Base-by-base conservation (phyloP, 92 coral and sea anemone species). In the Parazoanthus swiftii region DNA sequence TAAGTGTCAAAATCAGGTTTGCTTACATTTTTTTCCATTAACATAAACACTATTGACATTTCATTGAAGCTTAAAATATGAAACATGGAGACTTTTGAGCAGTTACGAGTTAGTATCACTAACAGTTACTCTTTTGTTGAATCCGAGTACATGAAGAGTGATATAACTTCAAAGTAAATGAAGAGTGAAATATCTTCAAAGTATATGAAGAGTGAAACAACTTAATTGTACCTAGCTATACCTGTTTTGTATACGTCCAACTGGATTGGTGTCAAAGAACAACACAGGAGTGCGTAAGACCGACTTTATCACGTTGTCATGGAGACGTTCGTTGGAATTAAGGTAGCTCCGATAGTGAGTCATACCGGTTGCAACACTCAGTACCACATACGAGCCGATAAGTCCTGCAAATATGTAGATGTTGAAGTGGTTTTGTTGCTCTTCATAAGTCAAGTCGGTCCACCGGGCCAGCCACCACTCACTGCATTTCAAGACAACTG, bases 381-480 rank as follows among this genome's bases (percentile, higher is more conserved):
- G 77, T 3, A 84, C 65, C 35, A 84, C 87, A n/a, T 84, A 84
- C 35, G 37, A 84, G 46, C 74, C 68, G 70, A 74, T 84, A 21
- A 84, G 37, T 71, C 42, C 42, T 26, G 79, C 78, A 33, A 84
- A 84, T 11, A 71, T 26, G 42, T 70, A 84, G 42, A 84, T 71
- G 29, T 84, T 84, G 58, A 46, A 84, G 46, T 46, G 78, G 78
- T 71, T 46, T 51, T 72, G 79, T 71, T 84, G 87, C 26, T 84
- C 87, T 26, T 71, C n/a, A 35, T 44, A 46, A 8, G 79, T 6
- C 79, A 84, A 68, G 66, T 84, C 87, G 65, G 87, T 84, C 87
- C 87, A 84, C 20, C 79, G 63, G 1, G 87, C 87, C 87, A 84
- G 43, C 87, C 87, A 84, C 87, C 87, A 84, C 67, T 84, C 87